Evolutionary conservation across 2,113 vertebrate genomes (phyloP).

Genomic region (Gnathonemus echidnorhynchus): DNA sequence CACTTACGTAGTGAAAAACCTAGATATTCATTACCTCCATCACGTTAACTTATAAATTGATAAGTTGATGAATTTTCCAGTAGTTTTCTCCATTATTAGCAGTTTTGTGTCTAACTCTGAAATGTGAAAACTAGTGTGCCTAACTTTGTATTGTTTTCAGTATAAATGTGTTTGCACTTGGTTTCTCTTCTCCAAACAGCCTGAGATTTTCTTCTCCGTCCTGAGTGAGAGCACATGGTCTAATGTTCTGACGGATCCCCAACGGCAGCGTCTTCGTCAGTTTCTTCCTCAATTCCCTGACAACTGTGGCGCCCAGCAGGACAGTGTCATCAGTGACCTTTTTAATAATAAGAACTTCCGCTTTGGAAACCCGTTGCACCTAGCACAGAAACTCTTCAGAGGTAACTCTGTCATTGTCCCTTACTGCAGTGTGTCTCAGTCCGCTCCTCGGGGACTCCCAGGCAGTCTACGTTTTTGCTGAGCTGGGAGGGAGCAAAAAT

Average conservation of each 20-base stretch:
- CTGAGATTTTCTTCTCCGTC: conserved; percentile 91
- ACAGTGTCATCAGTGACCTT: conserved; percentile 62
- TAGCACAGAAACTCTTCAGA: conserved; percentile 88
- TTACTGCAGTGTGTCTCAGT: neutral
- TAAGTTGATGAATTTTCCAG: neutral
- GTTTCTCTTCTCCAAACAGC: conserved; percentile 53
- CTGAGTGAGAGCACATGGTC: conserved; percentile 86
- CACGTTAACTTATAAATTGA: neutral
- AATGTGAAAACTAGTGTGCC: neutral
- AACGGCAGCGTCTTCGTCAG: conserved; percentile 80
- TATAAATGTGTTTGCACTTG: conserved; percentile 44
- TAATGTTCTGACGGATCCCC: conserved; percentile 77
- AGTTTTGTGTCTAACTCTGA: neutral
- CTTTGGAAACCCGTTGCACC: conserved; percentile 88
- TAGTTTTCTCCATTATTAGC: neutral
- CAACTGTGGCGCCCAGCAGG: conserved; percentile 69
- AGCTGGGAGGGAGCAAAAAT: neutral
- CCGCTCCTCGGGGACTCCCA: neutral
- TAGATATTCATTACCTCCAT: neutral
- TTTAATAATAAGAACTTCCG: conserved; percentile 81
- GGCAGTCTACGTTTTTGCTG: neutral
- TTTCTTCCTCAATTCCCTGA: conserved; percentile 83
- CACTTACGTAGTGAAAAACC: neutral
- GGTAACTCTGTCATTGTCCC: conserved; percentile 51
- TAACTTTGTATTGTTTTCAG: neutral